phyloP scores from a whole-genome alignment of 2,113 vertebrate genomes.

The Xyrauchen texanus region DNA sequence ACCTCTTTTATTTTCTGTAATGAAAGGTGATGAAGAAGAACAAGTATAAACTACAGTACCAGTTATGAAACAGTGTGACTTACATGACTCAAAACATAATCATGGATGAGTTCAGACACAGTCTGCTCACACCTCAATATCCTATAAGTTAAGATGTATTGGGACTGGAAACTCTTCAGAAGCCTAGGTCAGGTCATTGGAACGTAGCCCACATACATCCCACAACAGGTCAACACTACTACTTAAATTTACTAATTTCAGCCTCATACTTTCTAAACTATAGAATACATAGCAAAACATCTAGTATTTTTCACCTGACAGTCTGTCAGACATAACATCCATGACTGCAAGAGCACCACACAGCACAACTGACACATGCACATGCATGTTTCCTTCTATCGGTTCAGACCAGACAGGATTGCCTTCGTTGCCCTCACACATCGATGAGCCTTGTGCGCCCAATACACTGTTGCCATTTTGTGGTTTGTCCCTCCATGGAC shows the following conservation, averaged over 20 bases:
- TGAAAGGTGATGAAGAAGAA: slow-evolving; percentile 7
- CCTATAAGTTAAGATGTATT: not conserved
- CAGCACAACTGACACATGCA: not conserved
- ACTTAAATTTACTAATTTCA: no score
- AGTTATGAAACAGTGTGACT: slow-evolving; percentile 7
- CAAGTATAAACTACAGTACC: not conserved
- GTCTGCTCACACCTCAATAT: slow-evolving; percentile 10
- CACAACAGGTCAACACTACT: no score
- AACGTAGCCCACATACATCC: no score
- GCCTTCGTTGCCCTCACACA: no score
- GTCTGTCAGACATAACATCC: not conserved
- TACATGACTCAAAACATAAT: slow-evolving; percentile 1
- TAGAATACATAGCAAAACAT: no score
- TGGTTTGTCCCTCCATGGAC: no score
- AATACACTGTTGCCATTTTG: no score
- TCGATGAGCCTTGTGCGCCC: no score
- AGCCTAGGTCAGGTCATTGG: no score
- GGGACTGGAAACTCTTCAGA: not conserved
- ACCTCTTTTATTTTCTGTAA: slow-evolving; percentile 4
- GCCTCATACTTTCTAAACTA: no score
- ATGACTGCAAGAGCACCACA: slow-evolving; percentile 1
- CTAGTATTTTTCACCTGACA: no score
- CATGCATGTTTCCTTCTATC: slow-evolving; percentile 1
- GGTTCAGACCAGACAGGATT: no score
- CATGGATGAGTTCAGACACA: slow-evolving; percentile 6